phyloP scores from a whole-genome alignment of 2,888 invertebrate species.

The Xylota sylvarum region DNA sequence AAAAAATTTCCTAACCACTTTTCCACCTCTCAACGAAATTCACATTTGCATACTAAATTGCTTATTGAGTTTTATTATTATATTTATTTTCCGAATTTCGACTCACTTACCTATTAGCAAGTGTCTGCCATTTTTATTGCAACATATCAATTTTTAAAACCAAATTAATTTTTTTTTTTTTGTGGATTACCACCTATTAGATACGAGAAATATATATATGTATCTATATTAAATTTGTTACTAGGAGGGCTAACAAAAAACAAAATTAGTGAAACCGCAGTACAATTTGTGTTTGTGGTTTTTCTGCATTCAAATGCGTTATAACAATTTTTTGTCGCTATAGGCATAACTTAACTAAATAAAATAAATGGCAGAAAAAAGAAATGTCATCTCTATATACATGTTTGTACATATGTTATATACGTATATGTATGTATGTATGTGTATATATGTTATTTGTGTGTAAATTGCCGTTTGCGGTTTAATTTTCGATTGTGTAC shows the following conservation, averaged over 20 bases:
- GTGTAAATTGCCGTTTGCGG: constrained; percentile 82
- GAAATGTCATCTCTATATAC: constrained; percentile 24
- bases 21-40: constrained; percentile 26
- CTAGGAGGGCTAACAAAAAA: constrained; percentile 28
- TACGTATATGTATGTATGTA: constrained; percentile 11
- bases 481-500: constrained; percentile 81
- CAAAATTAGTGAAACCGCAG: constrained; percentile 54
- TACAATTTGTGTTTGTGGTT: constrained; percentile 75
- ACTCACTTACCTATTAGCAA: constrained; percentile 71
- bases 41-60: constrained; percentile 55
- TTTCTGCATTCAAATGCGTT: constrained; percentile 62
- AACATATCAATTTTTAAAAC: constrained; percentile 73
- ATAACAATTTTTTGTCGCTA: constrained; percentile 29
- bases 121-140: constrained; percentile 72
- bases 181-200: constrained; percentile 74
- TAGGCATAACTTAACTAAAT: constrained; percentile 23
- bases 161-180: constrained; percentile 51
- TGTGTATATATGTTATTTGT: constrained; percentile 60
- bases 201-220: constrained; percentile 14
- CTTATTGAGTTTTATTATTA: constrained; percentile 13
- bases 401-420: constrained; percentile 4
- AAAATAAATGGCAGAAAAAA: constrained; percentile 45
- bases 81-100: constrained; percentile 49
- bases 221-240: constrained; percentile 14
- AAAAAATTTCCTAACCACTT: background rate